phyloP scores from a whole-genome alignment of 1,140 invertebrate species.

The Nebria ingens region DNA sequence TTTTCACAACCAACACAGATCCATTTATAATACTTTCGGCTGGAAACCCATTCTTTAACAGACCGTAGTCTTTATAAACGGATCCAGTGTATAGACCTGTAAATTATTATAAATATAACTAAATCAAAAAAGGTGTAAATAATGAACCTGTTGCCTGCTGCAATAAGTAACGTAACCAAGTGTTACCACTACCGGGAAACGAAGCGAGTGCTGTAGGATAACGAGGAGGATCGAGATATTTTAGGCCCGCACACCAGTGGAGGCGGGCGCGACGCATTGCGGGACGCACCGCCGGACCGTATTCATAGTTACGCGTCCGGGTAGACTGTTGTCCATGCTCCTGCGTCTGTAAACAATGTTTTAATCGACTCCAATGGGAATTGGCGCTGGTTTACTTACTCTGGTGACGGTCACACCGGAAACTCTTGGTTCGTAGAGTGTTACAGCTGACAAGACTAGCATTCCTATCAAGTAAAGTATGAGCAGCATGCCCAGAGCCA shows the following conservation, averaged over 20 bases:
- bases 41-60: slow-evolving; percentile 64
- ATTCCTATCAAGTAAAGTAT: slow-evolving; percentile 43
- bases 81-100: slow-evolving; percentile 62
- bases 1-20: slow-evolving; percentile 69
- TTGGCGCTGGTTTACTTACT: background rate
- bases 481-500: slow-evolving; percentile 39
- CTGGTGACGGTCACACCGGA: background rate
- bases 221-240: slow-evolving; percentile 30
- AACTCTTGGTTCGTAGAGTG: slow-evolving; percentile 37
- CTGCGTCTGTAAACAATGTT: slow-evolving; percentile 10
- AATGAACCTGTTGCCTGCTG: slow-evolving; percentile 68
- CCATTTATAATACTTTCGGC: slow-evolving; percentile 64
- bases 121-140: too few species aligned
- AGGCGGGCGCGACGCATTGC: slow-evolving; percentile 29
- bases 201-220: slow-evolving; percentile 52
- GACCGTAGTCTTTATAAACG: slow-evolving; percentile 65
- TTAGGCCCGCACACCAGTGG: slow-evolving; percentile 40
- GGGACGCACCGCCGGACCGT: slow-evolving; percentile 21
- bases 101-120: background rate
- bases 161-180: slow-evolving; percentile 65
- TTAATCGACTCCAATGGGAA: background rate
- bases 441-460: slow-evolving; percentile 43
- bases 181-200: slow-evolving; percentile 71
- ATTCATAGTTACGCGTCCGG: slow-evolving; percentile 21
- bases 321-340: slow-evolving; percentile 16